Conservation (phyloP, 2,797 vertebrate genomes). For the Epinephelus coioides region DNA sequence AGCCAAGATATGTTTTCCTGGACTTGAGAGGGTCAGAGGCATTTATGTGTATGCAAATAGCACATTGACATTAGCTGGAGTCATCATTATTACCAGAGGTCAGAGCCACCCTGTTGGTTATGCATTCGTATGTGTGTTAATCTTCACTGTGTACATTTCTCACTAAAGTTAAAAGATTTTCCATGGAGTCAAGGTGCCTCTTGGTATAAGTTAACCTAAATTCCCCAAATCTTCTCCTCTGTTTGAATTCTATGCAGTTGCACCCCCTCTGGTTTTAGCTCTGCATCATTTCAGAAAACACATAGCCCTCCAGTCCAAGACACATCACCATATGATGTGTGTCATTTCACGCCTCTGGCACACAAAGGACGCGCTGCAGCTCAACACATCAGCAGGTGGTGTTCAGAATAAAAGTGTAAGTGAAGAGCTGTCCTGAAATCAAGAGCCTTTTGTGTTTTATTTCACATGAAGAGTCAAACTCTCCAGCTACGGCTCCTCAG, state of each 20-base stretch:
- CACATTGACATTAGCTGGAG: not conserved
- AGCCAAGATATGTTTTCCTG: too few species aligned
- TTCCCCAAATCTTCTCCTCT: not conserved
- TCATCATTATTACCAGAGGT: not conserved
- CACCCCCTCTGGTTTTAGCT: not conserved
- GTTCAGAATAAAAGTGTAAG: slow-evolving; percentile 22
- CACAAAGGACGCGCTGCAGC: not conserved
- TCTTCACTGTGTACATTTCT: not conserved
- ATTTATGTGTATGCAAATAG: not conserved
- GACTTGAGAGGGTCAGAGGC: too few species aligned
- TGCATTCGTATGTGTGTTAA: not conserved
- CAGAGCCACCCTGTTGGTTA: not conserved
- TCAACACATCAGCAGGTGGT: slow-evolving; percentile 19
- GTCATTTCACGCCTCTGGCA: slow-evolving; percentile 18
- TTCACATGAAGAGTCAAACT: slow-evolving; percentile 19
- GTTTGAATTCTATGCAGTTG: not conserved
- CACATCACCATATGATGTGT: slow-evolving; percentile 14
- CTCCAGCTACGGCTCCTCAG: not conserved
- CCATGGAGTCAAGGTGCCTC: not conserved
- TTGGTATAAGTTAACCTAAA: not conserved
- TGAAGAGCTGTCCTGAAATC: slow-evolving; percentile 8
- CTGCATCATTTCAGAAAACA: not conserved
- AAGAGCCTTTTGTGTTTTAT: slow-evolving; percentile 16
- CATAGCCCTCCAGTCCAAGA: not conserved
- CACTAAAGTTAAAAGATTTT: not conserved